Conservation (phyloP, 2,113 vertebrate genomes). For the Alosa alosa region DNA sequence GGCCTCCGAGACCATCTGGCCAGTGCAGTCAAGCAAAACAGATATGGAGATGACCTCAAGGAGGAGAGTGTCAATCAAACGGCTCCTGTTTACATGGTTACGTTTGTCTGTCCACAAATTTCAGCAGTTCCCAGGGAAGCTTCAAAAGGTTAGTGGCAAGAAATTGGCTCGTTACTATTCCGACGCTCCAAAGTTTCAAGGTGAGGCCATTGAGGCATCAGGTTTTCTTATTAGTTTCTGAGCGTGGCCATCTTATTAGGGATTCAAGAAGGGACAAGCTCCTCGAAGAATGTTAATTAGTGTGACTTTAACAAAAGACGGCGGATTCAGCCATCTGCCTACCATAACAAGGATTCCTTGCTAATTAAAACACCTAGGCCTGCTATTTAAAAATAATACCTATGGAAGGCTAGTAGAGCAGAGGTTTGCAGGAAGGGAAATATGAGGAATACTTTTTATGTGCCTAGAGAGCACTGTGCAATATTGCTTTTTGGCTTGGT, state of each 20-base stretch:
- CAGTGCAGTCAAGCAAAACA: not conserved
- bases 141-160: slow-evolving; percentile 47
- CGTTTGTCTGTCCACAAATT: slow-evolving; percentile 41
- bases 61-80: slow-evolving; percentile 35
- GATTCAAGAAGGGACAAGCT: slow-evolving; percentile 75
- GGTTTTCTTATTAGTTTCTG: slow-evolving; percentile 74
- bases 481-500: not conserved
- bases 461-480: not conserved
- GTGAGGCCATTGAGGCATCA: slow-evolving; percentile 73
- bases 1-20: not conserved
- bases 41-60: slow-evolving; percentile 30
- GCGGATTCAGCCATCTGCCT: slow-evolving; percentile 84
- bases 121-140: slow-evolving; percentile 40
- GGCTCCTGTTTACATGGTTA: slow-evolving; percentile 44
- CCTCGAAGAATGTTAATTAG: slow-evolving; percentile 88
- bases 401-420: slow-evolving; percentile 63
- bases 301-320: slow-evolving; percentile 82
- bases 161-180: slow-evolving; percentile 58
- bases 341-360: slow-evolving; percentile 76
- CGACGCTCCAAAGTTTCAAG: slow-evolving; percentile 65
- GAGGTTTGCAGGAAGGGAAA: slow-evolving; percentile 59
- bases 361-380: slow-evolving; percentile 86
- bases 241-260: slow-evolving; percentile 77
- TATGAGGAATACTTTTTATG: slow-evolving; percentile 32
- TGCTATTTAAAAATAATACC: slow-evolving; percentile 76